phyloP scores from a whole-genome alignment of 2,797 vertebrate genomes.

The Helarctos malayanus region DNA sequence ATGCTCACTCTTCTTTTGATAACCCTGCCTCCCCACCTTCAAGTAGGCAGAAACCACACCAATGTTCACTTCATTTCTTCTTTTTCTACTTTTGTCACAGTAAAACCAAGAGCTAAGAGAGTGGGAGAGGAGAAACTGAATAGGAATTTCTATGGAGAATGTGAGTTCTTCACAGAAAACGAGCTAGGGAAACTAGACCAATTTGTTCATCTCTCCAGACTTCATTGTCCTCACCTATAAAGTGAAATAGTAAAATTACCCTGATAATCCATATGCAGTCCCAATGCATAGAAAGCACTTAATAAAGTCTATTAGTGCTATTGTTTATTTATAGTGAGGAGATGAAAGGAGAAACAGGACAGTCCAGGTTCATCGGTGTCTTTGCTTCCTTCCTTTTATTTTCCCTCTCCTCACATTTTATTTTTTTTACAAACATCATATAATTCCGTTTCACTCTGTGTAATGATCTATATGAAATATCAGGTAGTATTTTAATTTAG shows the following conservation, averaged over 20 bases:
- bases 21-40: not conserved
- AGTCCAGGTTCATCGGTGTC: rapidly evolving
- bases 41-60: not conserved
- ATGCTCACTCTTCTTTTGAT: not conserved
- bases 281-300: not conserved
- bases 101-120: not conserved
- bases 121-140: not conserved
- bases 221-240: not conserved
- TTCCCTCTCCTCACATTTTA: not conserved
- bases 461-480: not conserved
- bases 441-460: not conserved
- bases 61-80: not conserved
- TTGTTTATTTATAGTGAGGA: not conserved
- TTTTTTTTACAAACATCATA: not conserved
- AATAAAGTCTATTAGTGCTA: not conserved
- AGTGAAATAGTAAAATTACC: not conserved
- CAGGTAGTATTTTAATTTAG: not conserved
- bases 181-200: not conserved
- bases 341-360: not conserved
- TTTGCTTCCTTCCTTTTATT: not conserved
- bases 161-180: not conserved
- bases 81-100: not conserved
- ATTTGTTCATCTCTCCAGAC: not conserved
- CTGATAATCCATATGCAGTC: not conserved
- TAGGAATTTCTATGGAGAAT: not conserved